Evolutionary conservation across 30 jellyfish, hydroid and myxozoan genomes (phyloP).

Genomic region (Catostylus mosaicus): DNA sequence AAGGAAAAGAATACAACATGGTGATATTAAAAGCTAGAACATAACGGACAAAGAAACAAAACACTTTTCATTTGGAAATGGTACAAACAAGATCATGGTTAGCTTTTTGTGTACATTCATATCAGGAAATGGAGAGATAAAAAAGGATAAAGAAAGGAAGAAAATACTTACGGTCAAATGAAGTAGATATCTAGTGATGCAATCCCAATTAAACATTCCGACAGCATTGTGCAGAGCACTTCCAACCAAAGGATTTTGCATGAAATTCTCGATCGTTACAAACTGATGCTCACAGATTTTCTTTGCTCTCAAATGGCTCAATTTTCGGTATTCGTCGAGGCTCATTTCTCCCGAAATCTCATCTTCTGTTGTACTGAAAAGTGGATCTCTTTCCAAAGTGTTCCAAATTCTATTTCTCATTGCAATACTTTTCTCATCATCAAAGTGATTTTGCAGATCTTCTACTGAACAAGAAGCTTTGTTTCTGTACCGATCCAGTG

Average conservation of each 20-base stretch:
- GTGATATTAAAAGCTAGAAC: too few species aligned
- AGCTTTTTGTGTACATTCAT: too few species aligned
- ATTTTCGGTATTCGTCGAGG: constrained; percentile 67
- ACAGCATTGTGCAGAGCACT: constrained; percentile 65
- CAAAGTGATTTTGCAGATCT: constrained; percentile 50
- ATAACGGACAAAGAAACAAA: too few species aligned
- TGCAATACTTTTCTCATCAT: constrained; percentile 38
- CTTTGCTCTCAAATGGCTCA: constrained; percentile 63
- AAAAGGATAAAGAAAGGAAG: not conserved
- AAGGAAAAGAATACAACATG: not conserved
- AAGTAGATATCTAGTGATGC: constrained; percentile 61
- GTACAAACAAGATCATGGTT: too few species aligned
- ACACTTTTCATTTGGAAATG: too few species aligned
- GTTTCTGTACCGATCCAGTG: constrained; percentile 63
- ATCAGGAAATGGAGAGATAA: too few species aligned
- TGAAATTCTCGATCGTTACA: constrained; percentile 47
- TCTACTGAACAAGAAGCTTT: constrained; percentile 33
- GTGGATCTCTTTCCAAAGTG: constrained; percentile 82
- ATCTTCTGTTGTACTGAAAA: constrained; percentile 49
- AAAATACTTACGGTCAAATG: constrained; percentile 64
- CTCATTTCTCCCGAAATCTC: constrained; percentile 53
- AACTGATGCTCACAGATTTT: constrained; percentile 69
- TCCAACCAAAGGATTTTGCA: constrained; percentile 60
- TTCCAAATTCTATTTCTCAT: constrained; percentile 31
- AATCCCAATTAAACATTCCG: constrained; percentile 65